A percentile compares a stretch with the other conserved stretches of the same genome.
These are phyloP conservation scores for Hybognathus amarus DNA, from an alignment of 2,797 vertebrate species.

Conservation along the genomic window DNA sequence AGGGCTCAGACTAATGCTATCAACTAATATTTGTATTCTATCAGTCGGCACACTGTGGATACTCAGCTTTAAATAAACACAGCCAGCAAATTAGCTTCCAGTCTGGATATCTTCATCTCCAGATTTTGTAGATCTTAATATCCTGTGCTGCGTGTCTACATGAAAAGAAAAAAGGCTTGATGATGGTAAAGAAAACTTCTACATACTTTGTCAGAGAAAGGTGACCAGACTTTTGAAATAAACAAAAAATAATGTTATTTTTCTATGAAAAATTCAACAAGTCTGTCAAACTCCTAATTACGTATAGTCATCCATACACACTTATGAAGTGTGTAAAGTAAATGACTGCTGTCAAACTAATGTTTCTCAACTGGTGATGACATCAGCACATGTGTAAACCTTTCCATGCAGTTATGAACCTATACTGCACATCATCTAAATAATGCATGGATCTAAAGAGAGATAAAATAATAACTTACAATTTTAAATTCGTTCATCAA, in stretches of 20 bases:
- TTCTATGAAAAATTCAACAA: not conserved
- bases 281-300: not conserved
- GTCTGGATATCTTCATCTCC: constrained; percentile 45
- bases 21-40: constrained; percentile 60
- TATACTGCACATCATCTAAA: not conserved
- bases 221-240: not conserved
- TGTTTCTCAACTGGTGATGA: not conserved
- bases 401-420: not conserved
- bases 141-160: not conserved
- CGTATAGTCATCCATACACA: not conserved
- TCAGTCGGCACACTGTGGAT: constrained; percentile 32
- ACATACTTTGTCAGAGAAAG: not conserved
- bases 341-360: not conserved
- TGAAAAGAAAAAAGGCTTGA: constrained; percentile 18
- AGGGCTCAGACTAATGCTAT: constrained; percentile 39
- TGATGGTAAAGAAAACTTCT: constrained; percentile 47
- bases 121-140: not conserved
- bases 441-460: not conserved
- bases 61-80: constrained; percentile 51
- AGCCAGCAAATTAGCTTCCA: constrained; percentile 28
- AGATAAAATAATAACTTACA: not conserved
- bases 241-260: not conserved
- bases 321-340: not conserved
- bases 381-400: not conserved
- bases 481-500: not conserved